Base-by-base conservation (phyloP, 53 echinoderm and acorn worm species). In the Holothuria scabra region DNA sequence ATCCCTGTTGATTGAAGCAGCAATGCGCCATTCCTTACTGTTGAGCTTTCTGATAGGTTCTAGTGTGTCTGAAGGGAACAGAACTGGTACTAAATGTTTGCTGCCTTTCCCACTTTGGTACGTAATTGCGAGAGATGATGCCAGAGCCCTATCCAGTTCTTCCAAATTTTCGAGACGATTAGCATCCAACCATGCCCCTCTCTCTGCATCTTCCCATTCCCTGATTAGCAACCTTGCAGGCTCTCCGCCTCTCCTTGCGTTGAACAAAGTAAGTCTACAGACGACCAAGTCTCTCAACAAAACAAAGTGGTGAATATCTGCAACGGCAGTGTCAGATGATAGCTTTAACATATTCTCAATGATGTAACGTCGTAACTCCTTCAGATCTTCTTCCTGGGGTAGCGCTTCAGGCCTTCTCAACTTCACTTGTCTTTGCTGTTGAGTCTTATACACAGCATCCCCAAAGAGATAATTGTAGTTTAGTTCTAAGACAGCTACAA, bases 181-280 rank as follows among this genome's bases (percentile, higher is more conserved):
- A 23, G 75, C 44, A 59, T 90, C 86, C 26, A 90, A 57, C 87
- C 93, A 87, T 5, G 65, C 86, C 25, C 87, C 87, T 1, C 35
- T 71, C 7, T 89, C 74, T 65, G 87, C 89, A 79, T 92, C 87
- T 33, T 76, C 13, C 89, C 89, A 92, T 56, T 78, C 62, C 33
- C 52, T 78, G 8, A 89, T 21, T 46, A 46, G 26, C 56, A 93
- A 76, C 16, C 85, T 63, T 30, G 86, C 84, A 23, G 90, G 93
- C 28, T 93, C 87, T 12, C 93, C 85, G 11, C 90, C 90, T 72
- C 85, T 38, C 28, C 93, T 63, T 13, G 90, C 93, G 87, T 93
- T 93, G 52, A 85, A 93, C 0, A 93, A 65, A 2, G 93, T 93
- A 1, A 89, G 64, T 14, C 89, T 44, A 31, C 76, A 56, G 4